Evolutionary conservation across 1,140 invertebrate genomes (phyloP).

Genomic region (Globodera rostochiensis): DNA sequence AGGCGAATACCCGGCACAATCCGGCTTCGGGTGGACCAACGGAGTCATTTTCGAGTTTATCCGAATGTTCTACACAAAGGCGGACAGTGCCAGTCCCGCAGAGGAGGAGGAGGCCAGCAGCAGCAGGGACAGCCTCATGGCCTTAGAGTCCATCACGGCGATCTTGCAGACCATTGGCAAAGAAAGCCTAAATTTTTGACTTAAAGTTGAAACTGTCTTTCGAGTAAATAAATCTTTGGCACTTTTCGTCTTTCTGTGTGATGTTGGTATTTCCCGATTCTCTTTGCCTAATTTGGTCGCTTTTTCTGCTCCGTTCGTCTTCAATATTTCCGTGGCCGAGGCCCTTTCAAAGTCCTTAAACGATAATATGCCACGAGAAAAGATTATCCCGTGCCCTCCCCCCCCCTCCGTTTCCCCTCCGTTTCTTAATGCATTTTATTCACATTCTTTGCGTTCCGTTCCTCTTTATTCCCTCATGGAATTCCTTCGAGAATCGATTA

Average conservation of each 20-base stretch:
- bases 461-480: background rate
- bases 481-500: conserved; percentile 1
- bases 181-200: background rate
- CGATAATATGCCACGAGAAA: background rate
- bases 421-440: background rate
- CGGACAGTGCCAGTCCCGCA: background rate
- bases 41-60: conserved; percentile 68
- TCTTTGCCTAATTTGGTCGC: background rate
- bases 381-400: background rate
- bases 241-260: too few relatives aligned
- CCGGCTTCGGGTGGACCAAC: conserved; percentile 88
- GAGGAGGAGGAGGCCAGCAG: background rate
- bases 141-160: background rate
- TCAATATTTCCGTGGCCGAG: too few relatives aligned
- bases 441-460: background rate
- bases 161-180: background rate
- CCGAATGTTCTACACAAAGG: conserved; percentile 42
- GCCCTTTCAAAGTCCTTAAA: too few relatives aligned
- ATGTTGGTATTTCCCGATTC: background rate
- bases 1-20: conserved; percentile 58
- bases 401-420: background rate
- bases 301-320: background rate
- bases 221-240: too few relatives aligned
- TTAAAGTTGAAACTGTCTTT: background rate
- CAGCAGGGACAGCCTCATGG: background rate